phyloP scores from a whole-genome alignment of 2,797 vertebrate genomes.

The Cottoperca gobio region DNA sequence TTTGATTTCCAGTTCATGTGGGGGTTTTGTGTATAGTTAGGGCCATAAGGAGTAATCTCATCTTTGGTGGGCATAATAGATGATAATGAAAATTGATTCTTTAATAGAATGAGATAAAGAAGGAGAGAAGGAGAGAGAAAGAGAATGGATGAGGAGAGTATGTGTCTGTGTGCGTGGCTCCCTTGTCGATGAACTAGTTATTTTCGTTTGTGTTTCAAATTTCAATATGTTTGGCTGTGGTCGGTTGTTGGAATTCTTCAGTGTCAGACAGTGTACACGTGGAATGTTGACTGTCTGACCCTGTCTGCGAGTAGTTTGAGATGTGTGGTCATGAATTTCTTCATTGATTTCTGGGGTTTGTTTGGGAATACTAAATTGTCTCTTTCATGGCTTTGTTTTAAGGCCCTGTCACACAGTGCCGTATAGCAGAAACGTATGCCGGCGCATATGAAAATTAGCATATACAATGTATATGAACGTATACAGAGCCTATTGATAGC shows the following conservation, averaged over 20 bases:
- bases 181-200: background rate
- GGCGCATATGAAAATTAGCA: too few species aligned
- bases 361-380: background rate
- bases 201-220: background rate
- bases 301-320: background rate
- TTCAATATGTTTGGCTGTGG: background rate
- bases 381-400: background rate
- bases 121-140: background rate
- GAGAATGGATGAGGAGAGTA: background rate
- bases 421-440: too few species aligned
- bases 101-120: background rate
- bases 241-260: background rate
- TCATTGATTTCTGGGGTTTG: slow-evolving; percentile 5
- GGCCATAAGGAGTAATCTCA: background rate
- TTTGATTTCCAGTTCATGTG: background rate
- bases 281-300: background rate
- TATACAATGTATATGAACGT: too few species aligned
- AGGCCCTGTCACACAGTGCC: too few species aligned
- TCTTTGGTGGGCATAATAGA: background rate
- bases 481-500: too few species aligned
- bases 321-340: background rate
- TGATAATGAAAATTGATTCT: background rate
- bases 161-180: background rate
- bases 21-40: background rate
- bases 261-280: background rate